These are phyloP conservation scores for Cynaeus angustus DNA, from an alignment of 2,888 invertebrate species.

Conservation along the genomic window DNA sequence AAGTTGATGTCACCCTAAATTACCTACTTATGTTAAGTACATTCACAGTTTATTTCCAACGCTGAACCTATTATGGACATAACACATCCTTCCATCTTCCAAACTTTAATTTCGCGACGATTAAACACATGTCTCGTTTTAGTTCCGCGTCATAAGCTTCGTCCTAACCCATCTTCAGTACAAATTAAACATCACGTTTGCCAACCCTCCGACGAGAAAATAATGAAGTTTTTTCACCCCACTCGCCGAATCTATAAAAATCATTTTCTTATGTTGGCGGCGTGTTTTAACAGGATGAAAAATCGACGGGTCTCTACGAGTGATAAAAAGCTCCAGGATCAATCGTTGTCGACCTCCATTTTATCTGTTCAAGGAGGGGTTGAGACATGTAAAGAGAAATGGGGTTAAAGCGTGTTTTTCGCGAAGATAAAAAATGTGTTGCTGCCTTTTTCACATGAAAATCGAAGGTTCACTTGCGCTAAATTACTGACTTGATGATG, in stretches of 20 bases:
- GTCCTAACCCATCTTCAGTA: constrained; percentile 8
- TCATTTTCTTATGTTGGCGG: constrained; percentile 50
- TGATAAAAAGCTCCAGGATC: constrained; percentile 49
- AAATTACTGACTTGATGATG: too few species aligned
- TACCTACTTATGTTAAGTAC: too few species aligned
- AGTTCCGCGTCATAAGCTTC: constrained; percentile 1
- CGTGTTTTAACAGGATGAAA: constrained; percentile 51
- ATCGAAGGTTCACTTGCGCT: constrained; percentile 5
- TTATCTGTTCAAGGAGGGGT: constrained; percentile 47
- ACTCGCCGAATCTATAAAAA: constrained; percentile 43
- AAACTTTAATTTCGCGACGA: constrained; percentile 4
- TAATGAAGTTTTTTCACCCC: constrained; percentile 20
- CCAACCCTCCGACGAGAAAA: background rate
- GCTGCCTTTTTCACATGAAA: constrained; percentile 20
- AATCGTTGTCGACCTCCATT: constrained; percentile 53
- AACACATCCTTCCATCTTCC: background rate
- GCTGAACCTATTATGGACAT: too few species aligned
- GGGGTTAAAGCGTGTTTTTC: constrained; percentile 45
- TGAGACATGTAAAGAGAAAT: constrained; percentile 47
- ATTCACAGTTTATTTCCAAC: too few species aligned
- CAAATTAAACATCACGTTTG: constrained; percentile 24
- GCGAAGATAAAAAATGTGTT: constrained; percentile 40
- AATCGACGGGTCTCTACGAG: constrained; percentile 49
- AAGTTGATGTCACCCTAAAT: too few species aligned
- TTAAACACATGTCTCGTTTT: background rate